A percentile compares a stretch with the other conserved stretches of the same genome.
These are phyloP conservation scores for Penaeus chinensis DNA, from an alignment of 1,140 invertebrate genomes.

Conservation along the genomic window DNA sequence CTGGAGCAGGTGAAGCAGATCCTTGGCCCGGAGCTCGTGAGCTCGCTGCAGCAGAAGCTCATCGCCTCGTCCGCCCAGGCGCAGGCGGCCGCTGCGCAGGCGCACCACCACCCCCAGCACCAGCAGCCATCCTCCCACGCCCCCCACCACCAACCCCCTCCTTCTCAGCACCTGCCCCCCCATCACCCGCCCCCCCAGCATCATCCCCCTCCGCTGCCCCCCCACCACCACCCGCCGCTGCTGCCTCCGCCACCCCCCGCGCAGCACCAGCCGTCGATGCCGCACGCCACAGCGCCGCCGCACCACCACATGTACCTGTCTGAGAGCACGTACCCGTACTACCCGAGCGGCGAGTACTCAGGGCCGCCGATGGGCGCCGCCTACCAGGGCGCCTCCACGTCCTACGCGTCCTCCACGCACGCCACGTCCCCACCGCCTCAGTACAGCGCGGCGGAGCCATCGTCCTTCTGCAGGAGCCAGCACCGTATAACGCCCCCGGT, in stretches of 20 bases:
- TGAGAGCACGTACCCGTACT: no score
- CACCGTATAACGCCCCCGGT: neutral
- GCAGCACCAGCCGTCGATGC: no score
- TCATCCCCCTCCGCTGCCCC: no score
- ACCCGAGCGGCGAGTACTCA: no score
- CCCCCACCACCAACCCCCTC: neutral
- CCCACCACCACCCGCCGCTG: no score
- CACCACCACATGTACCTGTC: no score
- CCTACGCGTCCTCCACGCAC: neutral
- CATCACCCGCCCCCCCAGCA: no score
- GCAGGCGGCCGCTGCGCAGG: no score
- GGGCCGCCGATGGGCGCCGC: no score
- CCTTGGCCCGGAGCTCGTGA: conserved; percentile 11
- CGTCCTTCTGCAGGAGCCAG: neutral
- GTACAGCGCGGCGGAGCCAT: neutral
- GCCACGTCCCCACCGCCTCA: neutral
- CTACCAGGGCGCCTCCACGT: no score
- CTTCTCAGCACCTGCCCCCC: neutral
- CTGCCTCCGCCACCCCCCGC: no score
- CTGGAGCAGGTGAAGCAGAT: conserved; percentile 29
- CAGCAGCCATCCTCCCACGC: neutral
- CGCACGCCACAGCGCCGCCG: no score
- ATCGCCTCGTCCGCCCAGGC: neutral
- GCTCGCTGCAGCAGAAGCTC: conserved; percentile 26
- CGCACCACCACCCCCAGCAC: neutral